Conservation (phyloP, 2,888 invertebrate species). For the Sphaerophoria rueppellii region DNA sequence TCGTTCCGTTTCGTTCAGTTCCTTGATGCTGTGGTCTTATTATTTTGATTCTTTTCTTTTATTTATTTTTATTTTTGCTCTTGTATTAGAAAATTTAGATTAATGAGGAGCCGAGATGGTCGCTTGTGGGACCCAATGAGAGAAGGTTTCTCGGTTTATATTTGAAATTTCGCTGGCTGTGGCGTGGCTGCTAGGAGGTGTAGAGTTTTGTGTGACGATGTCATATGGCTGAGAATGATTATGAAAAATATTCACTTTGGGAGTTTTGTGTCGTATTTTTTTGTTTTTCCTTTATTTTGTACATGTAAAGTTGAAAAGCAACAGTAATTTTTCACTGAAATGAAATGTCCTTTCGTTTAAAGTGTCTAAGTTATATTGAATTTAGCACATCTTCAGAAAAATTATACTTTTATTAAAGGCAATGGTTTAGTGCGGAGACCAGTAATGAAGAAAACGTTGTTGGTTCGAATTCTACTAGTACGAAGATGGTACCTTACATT, state of each 20-base stretch:
- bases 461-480: too few relatives aligned
- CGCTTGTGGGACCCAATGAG: conserved; percentile 72
- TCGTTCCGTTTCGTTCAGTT: conserved; percentile 5
- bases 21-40: conserved; percentile 47
- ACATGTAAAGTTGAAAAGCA: conserved; percentile 45
- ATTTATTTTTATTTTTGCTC: conserved; percentile 41
- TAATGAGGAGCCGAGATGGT: conserved; percentile 72
- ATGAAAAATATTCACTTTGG: conserved; percentile 73
- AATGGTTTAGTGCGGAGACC: too few relatives aligned
- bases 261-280: conserved; percentile 52
- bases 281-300: not conserved
- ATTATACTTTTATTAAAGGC: too few relatives aligned
- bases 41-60: conserved; percentile 39
- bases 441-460: too few relatives aligned
- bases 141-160: conserved; percentile 63
- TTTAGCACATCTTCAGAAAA: not conserved
- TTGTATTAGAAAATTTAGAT: conserved; percentile 71
- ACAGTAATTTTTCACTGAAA: conserved; percentile 55
- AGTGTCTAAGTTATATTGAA: conserved; percentile 7
- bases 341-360: conserved; percentile 40
- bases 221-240: conserved; percentile 66
- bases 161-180: conserved; percentile 25
- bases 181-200: conserved; percentile 42
- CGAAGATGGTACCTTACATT: too few relatives aligned
- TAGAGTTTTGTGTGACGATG: conserved; percentile 63